phyloP scores from a whole-genome alignment of 2,113 vertebrate species.

The Etheostoma spectabile region DNA sequence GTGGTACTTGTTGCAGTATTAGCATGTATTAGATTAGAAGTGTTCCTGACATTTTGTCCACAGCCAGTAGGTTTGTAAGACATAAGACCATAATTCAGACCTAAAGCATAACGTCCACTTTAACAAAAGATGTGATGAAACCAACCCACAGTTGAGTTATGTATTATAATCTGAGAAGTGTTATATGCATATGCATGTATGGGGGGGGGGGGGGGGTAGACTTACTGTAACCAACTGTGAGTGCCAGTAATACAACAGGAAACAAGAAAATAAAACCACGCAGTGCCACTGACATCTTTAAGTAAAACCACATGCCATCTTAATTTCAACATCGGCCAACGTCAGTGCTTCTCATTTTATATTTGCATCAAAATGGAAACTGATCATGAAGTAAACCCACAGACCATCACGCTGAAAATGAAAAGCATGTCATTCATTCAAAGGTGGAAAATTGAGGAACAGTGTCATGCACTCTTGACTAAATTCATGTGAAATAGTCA shows the following conservation, averaged over 20 bases:
- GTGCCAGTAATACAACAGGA: constrained; percentile 47
- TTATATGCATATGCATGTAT: not conserved
- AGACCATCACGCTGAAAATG: not conserved
- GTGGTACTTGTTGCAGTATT: too few relatives aligned
- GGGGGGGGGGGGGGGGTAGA: not conserved
- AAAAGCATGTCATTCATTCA: not conserved
- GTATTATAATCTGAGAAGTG: not conserved
- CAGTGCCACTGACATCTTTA: not conserved
- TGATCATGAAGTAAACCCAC: not conserved
- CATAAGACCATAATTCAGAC: too few relatives aligned
- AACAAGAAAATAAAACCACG: constrained; percentile 36
- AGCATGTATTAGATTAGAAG: too few relatives aligned
- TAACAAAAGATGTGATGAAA: not conserved
- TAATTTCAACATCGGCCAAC: not conserved
- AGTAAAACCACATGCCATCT: constrained; percentile 40
- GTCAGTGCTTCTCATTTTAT: not conserved
- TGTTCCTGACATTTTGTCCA: too few relatives aligned
- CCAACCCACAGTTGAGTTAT: not conserved
- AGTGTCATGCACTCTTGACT: not conserved
- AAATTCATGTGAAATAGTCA: too few relatives aligned
- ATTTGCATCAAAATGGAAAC: not conserved
- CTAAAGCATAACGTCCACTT: not conserved
- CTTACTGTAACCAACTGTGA: not conserved
- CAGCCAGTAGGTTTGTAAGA: too few relatives aligned
- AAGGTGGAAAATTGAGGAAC: not conserved